These are phyloP conservation scores for Lampris incognitus DNA, from an alignment of 2,113 vertebrate species.

Conservation along the genomic window DNA sequence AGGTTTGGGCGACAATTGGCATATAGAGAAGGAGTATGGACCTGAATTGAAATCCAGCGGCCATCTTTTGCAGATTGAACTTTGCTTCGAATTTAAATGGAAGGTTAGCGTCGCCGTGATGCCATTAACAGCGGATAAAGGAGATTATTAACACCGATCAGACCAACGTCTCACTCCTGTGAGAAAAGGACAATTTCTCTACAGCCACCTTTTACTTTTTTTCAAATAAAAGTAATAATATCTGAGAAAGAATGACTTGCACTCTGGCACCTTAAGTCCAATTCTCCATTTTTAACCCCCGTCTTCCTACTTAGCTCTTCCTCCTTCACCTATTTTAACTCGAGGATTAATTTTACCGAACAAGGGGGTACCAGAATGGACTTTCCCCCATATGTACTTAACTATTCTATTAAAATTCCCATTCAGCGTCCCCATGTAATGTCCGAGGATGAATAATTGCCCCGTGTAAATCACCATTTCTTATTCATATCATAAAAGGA, in stretches of 20 bases:
- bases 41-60: slow-evolving; percentile 62
- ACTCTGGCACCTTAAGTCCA: slow-evolving; percentile 73
- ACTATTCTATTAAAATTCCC: slow-evolving; percentile 99
- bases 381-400: slow-evolving; percentile 86
- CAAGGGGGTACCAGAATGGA: slow-evolving; percentile 89
- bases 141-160: slow-evolving; percentile 82
- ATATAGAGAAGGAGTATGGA: slow-evolving; percentile 45
- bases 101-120: slow-evolving; percentile 66
- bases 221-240: slow-evolving; percentile 77
- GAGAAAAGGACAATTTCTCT: slow-evolving; percentile 77
- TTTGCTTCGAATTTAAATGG: slow-evolving; percentile 80
- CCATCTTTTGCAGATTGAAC: slow-evolving; percentile 76
- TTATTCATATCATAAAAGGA: slow-evolving; percentile 87
- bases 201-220: slow-evolving; percentile 59
- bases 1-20: slow-evolving; percentile 74
- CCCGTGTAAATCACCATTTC: slow-evolving; percentile 96
- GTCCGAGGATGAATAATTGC: slow-evolving; percentile 97
- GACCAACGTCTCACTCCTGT: slow-evolving; percentile 72
- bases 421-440: slow-evolving; percentile 95
- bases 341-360: slow-evolving; percentile 98
- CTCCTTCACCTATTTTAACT: slow-evolving; percentile 96
- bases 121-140: slow-evolving; percentile 79
- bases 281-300: slow-evolving; percentile 46
- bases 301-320: slow-evolving; percentile 68
- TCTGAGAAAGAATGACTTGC: slow-evolving; percentile 76